phyloP scores from a whole-genome alignment of 2,888 invertebrate genomes.

The Deladenus siricidicola region DNA sequence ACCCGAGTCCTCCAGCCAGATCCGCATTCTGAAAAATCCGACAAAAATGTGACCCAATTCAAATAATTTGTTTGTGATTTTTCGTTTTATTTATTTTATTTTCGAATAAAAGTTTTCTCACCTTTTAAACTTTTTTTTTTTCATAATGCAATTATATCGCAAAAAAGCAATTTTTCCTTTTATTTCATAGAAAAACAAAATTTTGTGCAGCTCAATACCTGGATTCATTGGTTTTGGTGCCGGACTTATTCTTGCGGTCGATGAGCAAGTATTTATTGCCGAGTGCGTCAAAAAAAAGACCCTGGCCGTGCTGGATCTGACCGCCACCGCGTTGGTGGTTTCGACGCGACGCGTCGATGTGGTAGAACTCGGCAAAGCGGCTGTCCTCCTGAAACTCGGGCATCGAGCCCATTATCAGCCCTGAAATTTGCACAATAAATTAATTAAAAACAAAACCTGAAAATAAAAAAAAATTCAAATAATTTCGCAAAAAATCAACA shows the following conservation, averaged over 20 bases:
- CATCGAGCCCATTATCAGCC: conserved; percentile 50
- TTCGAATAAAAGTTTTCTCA: too few relatives aligned
- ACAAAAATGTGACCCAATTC: too few relatives aligned
- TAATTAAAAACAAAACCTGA: background rate
- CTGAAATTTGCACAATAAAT: conserved; percentile 17
- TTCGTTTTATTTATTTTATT: too few relatives aligned
- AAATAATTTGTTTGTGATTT: too few relatives aligned
- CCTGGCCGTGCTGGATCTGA: background rate
- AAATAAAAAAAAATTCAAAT: too few relatives aligned
- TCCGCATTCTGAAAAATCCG: background rate
- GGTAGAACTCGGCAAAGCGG: conserved; percentile 43
- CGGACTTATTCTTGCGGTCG: too few relatives aligned
- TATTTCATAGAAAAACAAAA: too few relatives aligned
- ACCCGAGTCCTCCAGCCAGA: background rate
- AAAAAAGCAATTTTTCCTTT: background rate
- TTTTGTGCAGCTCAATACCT: too few relatives aligned
- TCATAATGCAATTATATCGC: background rate
- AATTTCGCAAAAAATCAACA: too few relatives aligned
- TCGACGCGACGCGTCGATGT: conserved; percentile 25
- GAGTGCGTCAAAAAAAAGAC: background rate
- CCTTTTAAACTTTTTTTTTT: too few relatives aligned
- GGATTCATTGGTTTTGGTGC: too few relatives aligned
- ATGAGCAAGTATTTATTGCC: background rate
- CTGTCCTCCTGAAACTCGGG: conserved; percentile 50
- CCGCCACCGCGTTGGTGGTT: background rate